Conservation (phyloP, 2,113 vertebrate genomes). For the Vulpes ferrilata region DNA sequence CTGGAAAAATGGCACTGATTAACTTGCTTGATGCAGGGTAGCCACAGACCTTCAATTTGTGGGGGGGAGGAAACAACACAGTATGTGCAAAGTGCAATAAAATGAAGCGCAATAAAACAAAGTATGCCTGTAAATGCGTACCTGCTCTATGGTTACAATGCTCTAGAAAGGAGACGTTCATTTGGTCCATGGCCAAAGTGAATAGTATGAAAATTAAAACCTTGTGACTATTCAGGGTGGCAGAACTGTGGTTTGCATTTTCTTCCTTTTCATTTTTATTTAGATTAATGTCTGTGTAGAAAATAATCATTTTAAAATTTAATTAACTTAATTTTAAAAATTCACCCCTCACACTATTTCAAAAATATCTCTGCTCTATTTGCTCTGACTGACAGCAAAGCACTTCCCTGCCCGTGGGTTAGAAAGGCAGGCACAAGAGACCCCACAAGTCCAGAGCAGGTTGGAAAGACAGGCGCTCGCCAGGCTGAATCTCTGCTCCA, state of each 20-base stretch:
- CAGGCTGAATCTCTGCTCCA: background rate
- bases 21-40: background rate
- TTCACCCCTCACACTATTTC: background rate
- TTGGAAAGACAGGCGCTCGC: background rate
- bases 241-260: background rate
- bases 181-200: background rate
- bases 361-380: background rate
- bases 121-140: background rate
- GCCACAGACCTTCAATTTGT: background rate
- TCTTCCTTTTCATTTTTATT: conserved; percentile 26
- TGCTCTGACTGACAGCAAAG: background rate
- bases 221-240: background rate
- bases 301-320: conserved; percentile 46
- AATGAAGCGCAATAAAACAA: background rate
- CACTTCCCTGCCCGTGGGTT: background rate
- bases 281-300: background rate
- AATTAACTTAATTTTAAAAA: background rate
- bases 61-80: background rate
- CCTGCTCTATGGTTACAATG: background rate
- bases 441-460: background rate
- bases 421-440: background rate
- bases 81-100: background rate
- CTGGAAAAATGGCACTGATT: background rate
- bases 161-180: background rate
- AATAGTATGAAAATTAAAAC: background rate